Evolutionary conservation across 2,797 vertebrate species (phyloP).

Genomic region (Tinamus major): DNA sequence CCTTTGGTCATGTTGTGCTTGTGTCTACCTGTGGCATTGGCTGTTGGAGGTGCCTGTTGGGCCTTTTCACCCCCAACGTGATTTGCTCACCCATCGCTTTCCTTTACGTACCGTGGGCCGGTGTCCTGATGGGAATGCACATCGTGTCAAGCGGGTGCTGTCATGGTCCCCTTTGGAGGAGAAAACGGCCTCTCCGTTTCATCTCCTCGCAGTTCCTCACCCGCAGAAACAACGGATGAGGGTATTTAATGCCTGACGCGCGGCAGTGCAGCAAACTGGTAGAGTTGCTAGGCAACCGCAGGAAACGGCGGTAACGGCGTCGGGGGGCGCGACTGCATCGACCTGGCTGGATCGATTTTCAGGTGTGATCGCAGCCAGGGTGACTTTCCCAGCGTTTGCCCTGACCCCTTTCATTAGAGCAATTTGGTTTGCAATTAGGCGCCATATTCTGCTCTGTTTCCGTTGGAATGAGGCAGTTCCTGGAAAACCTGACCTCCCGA

Average conservation of each 20-base stretch:
- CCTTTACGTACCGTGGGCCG: accelerated
- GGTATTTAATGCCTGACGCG: background rate
- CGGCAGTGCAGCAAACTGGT: background rate
- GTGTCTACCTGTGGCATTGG: too few species aligned
- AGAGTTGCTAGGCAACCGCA: background rate
- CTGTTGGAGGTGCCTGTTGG: background rate
- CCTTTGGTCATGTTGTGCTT: background rate
- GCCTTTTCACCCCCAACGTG: background rate
- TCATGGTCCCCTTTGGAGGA: background rate
- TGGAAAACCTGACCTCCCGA: accelerated
- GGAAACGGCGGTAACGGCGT: background rate
- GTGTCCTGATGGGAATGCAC: background rate
- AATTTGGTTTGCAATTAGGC: background rate
- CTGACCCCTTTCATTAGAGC: background rate
- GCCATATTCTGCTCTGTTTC: accelerated
- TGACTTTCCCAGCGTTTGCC: background rate
- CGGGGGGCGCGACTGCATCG: accelerated
- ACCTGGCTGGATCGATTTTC: background rate
- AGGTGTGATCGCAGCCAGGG: background rate
- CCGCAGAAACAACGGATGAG: background rate
- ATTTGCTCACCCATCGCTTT: accelerated
- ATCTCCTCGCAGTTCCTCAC: background rate
- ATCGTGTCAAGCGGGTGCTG: background rate
- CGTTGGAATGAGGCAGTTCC: background rate
- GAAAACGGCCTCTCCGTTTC: background rate